Evolutionary conservation across 2,113 vertebrate species (phyloP), one percentile per base, ranked within the genome.

Genomic region (Coturnix japonica): DNA sequence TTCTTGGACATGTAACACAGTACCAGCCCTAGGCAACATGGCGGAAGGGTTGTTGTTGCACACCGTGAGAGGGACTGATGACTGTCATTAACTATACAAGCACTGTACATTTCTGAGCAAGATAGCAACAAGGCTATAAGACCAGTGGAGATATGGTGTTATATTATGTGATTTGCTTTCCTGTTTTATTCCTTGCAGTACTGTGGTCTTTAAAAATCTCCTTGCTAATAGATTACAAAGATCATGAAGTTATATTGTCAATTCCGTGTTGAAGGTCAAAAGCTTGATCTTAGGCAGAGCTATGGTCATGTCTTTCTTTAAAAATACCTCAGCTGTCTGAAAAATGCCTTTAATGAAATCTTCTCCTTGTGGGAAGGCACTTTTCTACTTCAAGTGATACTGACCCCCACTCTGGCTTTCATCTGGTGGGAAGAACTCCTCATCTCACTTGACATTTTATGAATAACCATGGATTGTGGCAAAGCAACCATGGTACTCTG

Each of bases 391-490:
- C 56, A 21, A 37, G 51, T 23, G 57, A 54, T 49, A 26, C 19
- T 0, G 0, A 41, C 31, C 20, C 31, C 26, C 3, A 6, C 46
- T 41, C 37, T 67, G 33, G 61, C 33, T 67, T 54, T 39, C 39
- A 6, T 22, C 33, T 54, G 23, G 13, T 21, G 43, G 66, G 46
- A 84, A 57, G 26, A 28, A 13, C 43, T 79, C 33, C 53, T 53
- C 41, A 56, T 54, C 71, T 85, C 77, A 61, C 31, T 87, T 35
- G 33, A 6, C 21, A 30, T 81, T 81, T 63, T 78, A 31, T 89
- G 70, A 84, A 74, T 66, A 57, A 78, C 15, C 33, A 2, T 11
- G 44, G 37, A n/a, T 10, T 60, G 21, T 35, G 30, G 30, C 63
- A 59, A 46, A 46, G 37, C 46, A 31, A 17, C 51, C 0, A 0